Base-by-base conservation (phyloP, 2,797 vertebrate genomes). In the Limosa lapponica region DNA sequence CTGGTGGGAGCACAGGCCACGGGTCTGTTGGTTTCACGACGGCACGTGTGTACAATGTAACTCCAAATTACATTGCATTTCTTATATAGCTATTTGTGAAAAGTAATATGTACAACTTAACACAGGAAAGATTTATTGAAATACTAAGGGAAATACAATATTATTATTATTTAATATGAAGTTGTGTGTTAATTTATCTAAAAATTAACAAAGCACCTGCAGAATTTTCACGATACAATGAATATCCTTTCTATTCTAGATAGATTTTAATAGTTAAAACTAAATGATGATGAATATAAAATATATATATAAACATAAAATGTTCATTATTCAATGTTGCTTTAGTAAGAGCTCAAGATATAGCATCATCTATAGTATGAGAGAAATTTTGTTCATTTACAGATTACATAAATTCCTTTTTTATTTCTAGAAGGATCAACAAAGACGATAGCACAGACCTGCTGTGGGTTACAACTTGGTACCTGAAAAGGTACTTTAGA, bases 1-100 rank as follows among this genome's bases (percentile, higher is more conserved):
- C 98, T 98, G 91, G 97, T 96, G 98, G 98, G 61, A 64, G n/a
- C 43, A 36, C 13, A 10, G 25, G 20, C 19, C 11, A 23, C 4
- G 10, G 20, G 48, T 28, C 16, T 13, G 2, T 1, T 4, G 43
- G 8, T 48, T 83, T 79, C 84, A 52, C 46, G 34, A 59, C 62
- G 16, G 46, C 73, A 22, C 28, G 5, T 59, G 61, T 44, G 27
- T 6, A 5, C 51, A 32, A 11, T 0, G 20, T 23, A 79, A 43
- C 46, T 20, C 64, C 73, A 57, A 86, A 91, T 11, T 17, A 32
- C 37, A 27, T 22, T 20, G 49, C 70, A 14, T 64, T 62, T 74
- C 43, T 46, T 51, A 27, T 3, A 13, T 0, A 27, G 30, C 12
- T 69, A 15, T 36, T 90, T 41, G 46, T 27, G 51, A 62, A 32